Evolutionary conservation across 2,797 vertebrate genomes (phyloP).

Genomic region (Falco novaeseelandiae): DNA sequence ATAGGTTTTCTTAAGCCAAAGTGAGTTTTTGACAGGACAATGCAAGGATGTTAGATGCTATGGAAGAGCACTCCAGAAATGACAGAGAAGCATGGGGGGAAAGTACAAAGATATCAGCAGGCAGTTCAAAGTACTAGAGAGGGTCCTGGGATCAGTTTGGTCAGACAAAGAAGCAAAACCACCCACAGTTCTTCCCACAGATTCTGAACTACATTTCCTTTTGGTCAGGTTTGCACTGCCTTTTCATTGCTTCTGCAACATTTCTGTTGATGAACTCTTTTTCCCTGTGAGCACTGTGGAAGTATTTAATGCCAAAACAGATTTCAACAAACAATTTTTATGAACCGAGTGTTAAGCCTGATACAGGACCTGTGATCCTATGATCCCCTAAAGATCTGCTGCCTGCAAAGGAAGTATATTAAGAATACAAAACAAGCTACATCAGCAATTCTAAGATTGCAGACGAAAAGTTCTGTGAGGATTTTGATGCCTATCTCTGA

Average conservation of each 20-base stretch:
- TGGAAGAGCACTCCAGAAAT: neutral
- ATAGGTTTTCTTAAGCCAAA: neutral
- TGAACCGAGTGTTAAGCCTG: neutral
- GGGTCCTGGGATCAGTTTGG: neutral
- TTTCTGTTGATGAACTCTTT: neutral
- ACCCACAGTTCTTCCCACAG: neutral
- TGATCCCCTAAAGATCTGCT: neutral
- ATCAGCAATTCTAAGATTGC: neutral
- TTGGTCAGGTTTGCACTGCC: neutral
- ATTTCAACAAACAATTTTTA: neutral
- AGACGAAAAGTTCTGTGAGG: neutral
- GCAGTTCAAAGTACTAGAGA: neutral
- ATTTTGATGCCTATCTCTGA: neutral
- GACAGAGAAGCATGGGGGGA: fast-evolving
- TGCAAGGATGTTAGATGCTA: neutral
- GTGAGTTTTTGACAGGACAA: neutral
- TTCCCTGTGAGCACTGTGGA: neutral
- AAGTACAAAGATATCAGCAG: neutral
- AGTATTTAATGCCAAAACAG: neutral
- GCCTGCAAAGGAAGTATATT: neutral
- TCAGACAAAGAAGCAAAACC: neutral
- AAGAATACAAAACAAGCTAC: neutral
- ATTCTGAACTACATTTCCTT: neutral
- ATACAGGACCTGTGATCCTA: neutral
- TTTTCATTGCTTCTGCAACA: neutral